phyloP scores from a whole-genome alignment of 2,113 vertebrate genomes.

The Gymnorhina tibicen region DNA sequence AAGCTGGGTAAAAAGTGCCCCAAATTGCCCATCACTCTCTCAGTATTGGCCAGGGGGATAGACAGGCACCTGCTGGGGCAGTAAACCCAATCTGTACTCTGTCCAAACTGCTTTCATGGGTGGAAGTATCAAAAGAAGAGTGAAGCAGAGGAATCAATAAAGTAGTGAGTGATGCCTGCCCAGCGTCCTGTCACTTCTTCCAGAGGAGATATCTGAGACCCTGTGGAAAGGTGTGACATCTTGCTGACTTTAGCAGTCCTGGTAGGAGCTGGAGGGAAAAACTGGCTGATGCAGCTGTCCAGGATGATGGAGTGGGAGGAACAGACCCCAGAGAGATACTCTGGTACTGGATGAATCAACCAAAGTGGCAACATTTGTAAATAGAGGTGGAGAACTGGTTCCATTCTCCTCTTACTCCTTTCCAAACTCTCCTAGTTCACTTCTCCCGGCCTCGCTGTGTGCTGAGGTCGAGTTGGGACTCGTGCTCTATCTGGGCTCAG shows the following conservation, averaged over 20 bases:
- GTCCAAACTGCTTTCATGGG: not conserved
- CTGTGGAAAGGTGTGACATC: not conserved
- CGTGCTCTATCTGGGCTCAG: not conserved
- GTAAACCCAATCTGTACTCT: not conserved
- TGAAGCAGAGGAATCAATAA: not conserved
- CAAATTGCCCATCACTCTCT: not conserved
- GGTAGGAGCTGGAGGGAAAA: not conserved
- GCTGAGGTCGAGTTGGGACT: not conserved
- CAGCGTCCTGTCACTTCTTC: not conserved
- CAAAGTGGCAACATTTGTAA: not conserved
- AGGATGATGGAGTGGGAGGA: not conserved
- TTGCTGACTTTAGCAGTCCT: not conserved
- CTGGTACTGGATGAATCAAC: rapidly evolving
- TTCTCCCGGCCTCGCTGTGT: not conserved
- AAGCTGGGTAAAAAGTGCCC: not conserved
- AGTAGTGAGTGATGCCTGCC: not conserved
- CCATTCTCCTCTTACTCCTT: not conserved
- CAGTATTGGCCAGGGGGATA: not conserved
- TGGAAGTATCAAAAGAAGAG: not conserved
- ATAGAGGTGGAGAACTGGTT: not conserved
- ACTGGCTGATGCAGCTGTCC: not conserved
- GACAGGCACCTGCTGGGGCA: not conserved
- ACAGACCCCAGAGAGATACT: not conserved
- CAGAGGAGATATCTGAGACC: not conserved
- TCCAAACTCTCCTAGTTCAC: not conserved